Base-by-base conservation (phyloP, 2,113 vertebrate genomes). In the Himantopus leucocephalus region DNA sequence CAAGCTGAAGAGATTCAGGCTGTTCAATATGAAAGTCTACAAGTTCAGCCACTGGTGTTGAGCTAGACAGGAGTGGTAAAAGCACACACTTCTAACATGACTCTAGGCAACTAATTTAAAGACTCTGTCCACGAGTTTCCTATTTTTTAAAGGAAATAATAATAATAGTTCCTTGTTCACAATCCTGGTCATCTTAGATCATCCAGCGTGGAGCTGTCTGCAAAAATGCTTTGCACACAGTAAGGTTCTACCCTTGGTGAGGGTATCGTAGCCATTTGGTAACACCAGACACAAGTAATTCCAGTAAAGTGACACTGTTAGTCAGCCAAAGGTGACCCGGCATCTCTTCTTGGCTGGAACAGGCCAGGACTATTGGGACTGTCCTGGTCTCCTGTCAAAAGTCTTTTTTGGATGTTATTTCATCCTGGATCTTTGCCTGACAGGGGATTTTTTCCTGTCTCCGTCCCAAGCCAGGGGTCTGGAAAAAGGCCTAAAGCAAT, bases 381-480 rank as follows among this genome's bases (percentile, higher is more conserved):
- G 30, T 63, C 41, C 75, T 78, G 34, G 23, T 94, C 32, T 86
- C 20, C 35, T 67, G 59, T 94, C 55, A 86, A 50, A 95, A 84
- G 26, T 52, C 26, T 63, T 86, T 83, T 95, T 71, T 81, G 80
- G 47, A 86, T 71, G 32, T 35, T 94, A 63, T 77, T 91, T 73
- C 19, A 1, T 27, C 37, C 56, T 96, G 91, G 83, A 95, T 81
- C 92, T 96, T 91, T 95, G 68, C 68, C 76, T 63, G 80, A 74
- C 1, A 50, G 17, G 3, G 70, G 41, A 67, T 63, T 91, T 95
- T 95, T 96, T 89, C 79, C 83, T 71, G 32, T 84, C 91, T 92
- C 37, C 1, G 0, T 86, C 72, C 52, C 62, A 86, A 89, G 68
- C 26, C 60, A 89, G 41, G 12, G 15, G 24, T 80, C 79, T 94